phyloP scores from a whole-genome alignment of 2,113 vertebrate genomes.

The Clinocottus analis region DNA sequence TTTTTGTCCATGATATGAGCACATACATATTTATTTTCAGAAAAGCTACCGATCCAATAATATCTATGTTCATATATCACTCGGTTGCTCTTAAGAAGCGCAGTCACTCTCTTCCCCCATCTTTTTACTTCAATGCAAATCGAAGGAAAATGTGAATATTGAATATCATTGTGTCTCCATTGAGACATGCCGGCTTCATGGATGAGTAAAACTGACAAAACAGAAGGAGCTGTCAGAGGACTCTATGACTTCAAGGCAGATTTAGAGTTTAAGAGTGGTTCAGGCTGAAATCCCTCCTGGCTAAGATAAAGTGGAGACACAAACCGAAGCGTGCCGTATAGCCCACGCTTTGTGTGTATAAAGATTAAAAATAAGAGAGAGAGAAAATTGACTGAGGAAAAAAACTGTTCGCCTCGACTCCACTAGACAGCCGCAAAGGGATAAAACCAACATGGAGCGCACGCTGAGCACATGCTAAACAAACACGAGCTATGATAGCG shows the following conservation, averaged over 20 bases:
- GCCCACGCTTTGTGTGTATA: conserved; percentile 73
- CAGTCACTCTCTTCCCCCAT: conserved; percentile 45
- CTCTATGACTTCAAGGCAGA: conserved; percentile 75
- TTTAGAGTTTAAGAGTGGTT: conserved; percentile 77
- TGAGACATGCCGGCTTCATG: conserved; percentile 69
- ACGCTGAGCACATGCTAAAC: conserved; percentile 70
- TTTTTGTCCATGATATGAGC: conserved; percentile 8
- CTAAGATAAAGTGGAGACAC: conserved; percentile 72
- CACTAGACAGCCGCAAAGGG: conserved; percentile 55
- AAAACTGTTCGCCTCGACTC: conserved; percentile 53
- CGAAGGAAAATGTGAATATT: conserved; percentile 67
- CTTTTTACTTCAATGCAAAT: conserved; percentile 62
- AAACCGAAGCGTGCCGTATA: conserved; percentile 62
- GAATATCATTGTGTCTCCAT: conserved; percentile 63
- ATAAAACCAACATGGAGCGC: conserved; percentile 74
- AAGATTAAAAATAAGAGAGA: conserved; percentile 54
- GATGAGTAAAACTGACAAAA: conserved; percentile 75
- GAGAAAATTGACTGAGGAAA: conserved; percentile 37
- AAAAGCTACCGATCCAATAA: conserved; percentile 21
- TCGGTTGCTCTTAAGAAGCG: conserved; percentile 49
- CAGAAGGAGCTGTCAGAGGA: conserved; percentile 71
- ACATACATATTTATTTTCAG: not conserved
- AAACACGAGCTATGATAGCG: conserved; percentile 74
- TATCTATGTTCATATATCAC: conserved; percentile 46
- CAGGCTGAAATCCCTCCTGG: conserved; percentile 75